Evolutionary conservation across 1,140 invertebrate species (phyloP).

Genomic region (Gonioctena quinquepunctata): DNA sequence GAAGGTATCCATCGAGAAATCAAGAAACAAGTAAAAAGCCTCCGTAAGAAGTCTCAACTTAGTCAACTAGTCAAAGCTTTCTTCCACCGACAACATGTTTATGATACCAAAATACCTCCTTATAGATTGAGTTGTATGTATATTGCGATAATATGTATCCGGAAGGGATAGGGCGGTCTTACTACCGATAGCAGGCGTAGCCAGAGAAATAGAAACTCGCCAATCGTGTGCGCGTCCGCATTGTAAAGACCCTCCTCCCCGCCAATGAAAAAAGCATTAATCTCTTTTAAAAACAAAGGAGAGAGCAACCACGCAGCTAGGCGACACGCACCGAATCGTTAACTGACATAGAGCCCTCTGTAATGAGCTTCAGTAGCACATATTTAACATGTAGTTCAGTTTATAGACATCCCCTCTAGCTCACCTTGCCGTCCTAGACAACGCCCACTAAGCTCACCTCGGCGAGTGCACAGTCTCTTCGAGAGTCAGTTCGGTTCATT

Average conservation of each 20-base stretch:
- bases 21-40: not conserved
- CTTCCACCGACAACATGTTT: slow-evolving; percentile 53
- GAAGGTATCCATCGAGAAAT: no score
- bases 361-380: slow-evolving; percentile 56
- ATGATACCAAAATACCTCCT: slow-evolving; percentile 52
- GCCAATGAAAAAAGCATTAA: slow-evolving; percentile 58
- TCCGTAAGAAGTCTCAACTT: not conserved
- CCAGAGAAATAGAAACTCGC: slow-evolving; percentile 37
- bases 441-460: slow-evolving; percentile 41
- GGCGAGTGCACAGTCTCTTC: slow-evolving; percentile 26
- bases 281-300: slow-evolving; percentile 57
- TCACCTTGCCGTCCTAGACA: slow-evolving; percentile 38
- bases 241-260: slow-evolving; percentile 48
- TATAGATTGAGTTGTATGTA: slow-evolving; percentile 53
- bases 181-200: slow-evolving; percentile 49
- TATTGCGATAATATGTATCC: slow-evolving; percentile 46
- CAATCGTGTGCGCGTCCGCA: slow-evolving; percentile 41
- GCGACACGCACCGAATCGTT: slow-evolving; percentile 47
- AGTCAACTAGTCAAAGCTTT: slow-evolving; percentile 34
- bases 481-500: slow-evolving; percentile 37
- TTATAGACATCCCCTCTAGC: slow-evolving; percentile 53
- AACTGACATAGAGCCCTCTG: slow-evolving; percentile 48
- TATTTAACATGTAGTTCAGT: slow-evolving; percentile 58
- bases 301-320: slow-evolving; percentile 48
- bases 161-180: slow-evolving; percentile 47